Percentiles rank a stretch among this genome's conserved stretches.
phyloP scores from a whole-genome alignment of 1,140 invertebrate species.

The Drosophila varians region DNA sequence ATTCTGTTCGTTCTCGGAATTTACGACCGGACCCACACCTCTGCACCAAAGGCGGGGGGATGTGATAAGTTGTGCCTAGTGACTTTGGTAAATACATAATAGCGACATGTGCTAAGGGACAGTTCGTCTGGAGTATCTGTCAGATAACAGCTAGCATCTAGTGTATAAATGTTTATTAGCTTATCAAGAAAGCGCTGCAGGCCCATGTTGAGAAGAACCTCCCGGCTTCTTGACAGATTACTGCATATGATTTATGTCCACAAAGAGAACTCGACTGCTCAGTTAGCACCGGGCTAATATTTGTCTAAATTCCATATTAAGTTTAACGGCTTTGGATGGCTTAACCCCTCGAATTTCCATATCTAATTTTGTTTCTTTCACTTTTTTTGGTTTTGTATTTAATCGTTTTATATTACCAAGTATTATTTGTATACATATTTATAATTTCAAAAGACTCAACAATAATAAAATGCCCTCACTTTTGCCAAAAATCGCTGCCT shows the following conservation, averaged over 20 bases:
- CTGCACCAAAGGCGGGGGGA: slow-evolving; percentile 11
- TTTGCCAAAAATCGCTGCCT: slow-evolving; percentile 13
- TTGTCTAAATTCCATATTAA: slow-evolving; percentile 28
- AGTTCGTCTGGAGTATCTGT: neutral
- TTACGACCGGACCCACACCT: slow-evolving; percentile 40
- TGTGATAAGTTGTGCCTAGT: slow-evolving; percentile 44
- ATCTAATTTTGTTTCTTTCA: too few relatives aligned
- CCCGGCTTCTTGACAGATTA: slow-evolving; percentile 38
- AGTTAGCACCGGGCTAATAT: slow-evolving; percentile 43
- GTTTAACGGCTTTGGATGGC: slow-evolving; percentile 20
- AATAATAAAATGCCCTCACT: too few relatives aligned
- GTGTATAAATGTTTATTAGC: slow-evolving; percentile 42
- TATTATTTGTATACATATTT: too few relatives aligned
- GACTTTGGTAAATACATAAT: slow-evolving; percentile 47
- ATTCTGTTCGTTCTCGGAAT: slow-evolving; percentile 20
- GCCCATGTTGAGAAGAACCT: slow-evolving; percentile 16
- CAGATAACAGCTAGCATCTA: neutral
- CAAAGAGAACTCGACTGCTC: slow-evolving; percentile 15
- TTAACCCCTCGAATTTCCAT: neutral
- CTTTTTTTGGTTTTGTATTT: too few relatives aligned
- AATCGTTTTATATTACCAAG: too few relatives aligned
- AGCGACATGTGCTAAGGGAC: slow-evolving; percentile 37
- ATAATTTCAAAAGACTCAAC: too few relatives aligned
- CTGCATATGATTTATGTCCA: slow-evolving; percentile 69
- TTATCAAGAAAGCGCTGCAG: slow-evolving; percentile 60